phyloP scores from a whole-genome alignment of 2,113 vertebrate genomes.

The Xenopus laevis region DNA sequence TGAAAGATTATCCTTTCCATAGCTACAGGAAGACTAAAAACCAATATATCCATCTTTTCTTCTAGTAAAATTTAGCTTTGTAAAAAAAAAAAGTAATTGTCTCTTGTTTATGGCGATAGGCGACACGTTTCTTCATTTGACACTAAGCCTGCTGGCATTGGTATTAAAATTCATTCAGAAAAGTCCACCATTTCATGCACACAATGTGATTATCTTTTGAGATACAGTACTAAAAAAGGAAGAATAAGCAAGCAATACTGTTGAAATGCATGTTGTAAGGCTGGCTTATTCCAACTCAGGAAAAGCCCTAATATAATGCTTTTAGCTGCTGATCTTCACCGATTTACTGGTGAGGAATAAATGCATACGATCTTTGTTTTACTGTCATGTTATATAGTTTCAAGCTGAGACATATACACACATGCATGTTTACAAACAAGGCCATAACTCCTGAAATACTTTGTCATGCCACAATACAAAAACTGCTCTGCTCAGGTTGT shows the following conservation, averaged over 20 bases:
- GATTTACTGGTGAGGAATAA: no score
- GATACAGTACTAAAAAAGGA: constrained; percentile 77
- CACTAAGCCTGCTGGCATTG: constrained; percentile 68
- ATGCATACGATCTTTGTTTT: no score
- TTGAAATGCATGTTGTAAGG: background rate
- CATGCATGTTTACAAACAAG: no score
- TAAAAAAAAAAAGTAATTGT: constrained; percentile 71
- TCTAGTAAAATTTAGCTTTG: constrained; percentile 77
- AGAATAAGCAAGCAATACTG: constrained; percentile 71
- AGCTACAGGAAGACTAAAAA: constrained; percentile 78
- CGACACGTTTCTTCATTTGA: constrained; percentile 62
- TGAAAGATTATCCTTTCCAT: constrained; percentile 88
- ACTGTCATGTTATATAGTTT: no score
- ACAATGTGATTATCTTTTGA: constrained; percentile 79
- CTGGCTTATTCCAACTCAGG: no score
- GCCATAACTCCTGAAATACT: no score
- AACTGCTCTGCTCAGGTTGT: no score
- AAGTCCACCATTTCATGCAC: constrained; percentile 74
- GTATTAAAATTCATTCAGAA: constrained; percentile 81
- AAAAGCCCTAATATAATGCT: no score
- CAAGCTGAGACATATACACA: no score
- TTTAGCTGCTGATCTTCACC: no score
- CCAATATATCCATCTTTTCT: constrained; percentile 76
- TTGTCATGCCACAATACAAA: no score
- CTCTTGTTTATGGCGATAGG: constrained; percentile 62